Base-by-base conservation (phyloP, 2,888 invertebrate genomes). In the Desoria tigrina region DNA sequence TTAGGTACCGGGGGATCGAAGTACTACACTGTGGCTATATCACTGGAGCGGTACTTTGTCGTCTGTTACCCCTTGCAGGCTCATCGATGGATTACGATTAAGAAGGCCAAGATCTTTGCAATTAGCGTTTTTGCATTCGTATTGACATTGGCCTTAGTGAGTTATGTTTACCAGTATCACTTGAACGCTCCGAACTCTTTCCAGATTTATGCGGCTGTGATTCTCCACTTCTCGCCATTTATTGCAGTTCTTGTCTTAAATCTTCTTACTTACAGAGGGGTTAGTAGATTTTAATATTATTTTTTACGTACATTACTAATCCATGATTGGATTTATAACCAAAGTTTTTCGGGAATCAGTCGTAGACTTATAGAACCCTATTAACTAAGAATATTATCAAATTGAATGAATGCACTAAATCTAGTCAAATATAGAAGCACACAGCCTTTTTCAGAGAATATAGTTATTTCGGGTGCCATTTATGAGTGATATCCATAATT, bases 21-120 rank as follows among this genome's bases (percentile, higher is more conserved):
- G 42, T 72, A 68, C 42, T 69, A 55, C 39, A 72, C 72, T 3
- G 69, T 69, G 11, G 69, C 60, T 1, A 55, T 72, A 2, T 69
- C 72, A 1, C 11, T 69, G 2, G 72, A 72, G 50, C 65, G 72
- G 11, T 66, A 51, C 32, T 59, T 69, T n/a, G 69, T 59, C 14
- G 57, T 72, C 21, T 62, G 63, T 11, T 63, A 55, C 42, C 72
- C 72, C 1, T n/a, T 71, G 26, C 27, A 37, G 42, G 66, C 61
- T 1, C 58, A 32, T 1, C 54, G 39, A 4, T 28, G 26, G 6
- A n/a, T 66, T 1, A 68, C 54, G 3, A 24, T 37, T 1, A 1
- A 7, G 3, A 53, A 59, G 16, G 56, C 66, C 14, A 57, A 57
- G 42, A 2, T 1, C n/a, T 39, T 21, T n/a, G 61, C 65, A 7